Conservation (phyloP, 2,888 invertebrate species). For the Eristalinus sepulchralis region DNA sequence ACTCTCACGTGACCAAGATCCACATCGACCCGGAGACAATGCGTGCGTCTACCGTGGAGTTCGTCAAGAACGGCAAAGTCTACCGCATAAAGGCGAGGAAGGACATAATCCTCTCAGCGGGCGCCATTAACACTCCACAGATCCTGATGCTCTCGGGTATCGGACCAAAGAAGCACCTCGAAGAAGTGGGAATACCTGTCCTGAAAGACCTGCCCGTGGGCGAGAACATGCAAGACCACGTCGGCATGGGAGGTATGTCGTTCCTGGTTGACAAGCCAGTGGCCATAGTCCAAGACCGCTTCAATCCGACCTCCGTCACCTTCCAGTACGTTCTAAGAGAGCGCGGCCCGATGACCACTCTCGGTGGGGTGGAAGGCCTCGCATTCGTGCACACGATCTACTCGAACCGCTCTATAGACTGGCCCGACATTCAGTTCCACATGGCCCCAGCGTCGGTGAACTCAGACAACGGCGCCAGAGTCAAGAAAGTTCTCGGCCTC, state of each 20-base stretch:
- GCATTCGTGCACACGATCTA: constrained; percentile 93
- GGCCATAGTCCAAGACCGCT: constrained; percentile 89
- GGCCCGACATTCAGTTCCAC: constrained; percentile 95
- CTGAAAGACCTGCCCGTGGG: constrained; percentile 89
- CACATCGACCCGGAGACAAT: constrained; percentile 88
- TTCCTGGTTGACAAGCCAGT: constrained; percentile 90
- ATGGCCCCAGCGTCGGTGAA: constrained; percentile 95
- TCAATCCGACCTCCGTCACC: constrained; percentile 89
- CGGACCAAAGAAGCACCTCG: constrained; percentile 87
- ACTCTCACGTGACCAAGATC: constrained; percentile 89
- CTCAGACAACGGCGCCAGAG: constrained; percentile 89
- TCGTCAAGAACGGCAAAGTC: constrained; percentile 87
- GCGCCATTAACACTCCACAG: constrained; percentile 95
- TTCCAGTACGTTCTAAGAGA: constrained; percentile 90
- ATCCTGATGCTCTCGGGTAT: constrained; percentile 95
- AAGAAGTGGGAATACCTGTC: constrained; percentile 87
- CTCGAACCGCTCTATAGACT: constrained; percentile 88
- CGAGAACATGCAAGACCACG: constrained; percentile 93
- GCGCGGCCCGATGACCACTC: constrained; percentile 91
- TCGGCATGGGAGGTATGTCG: constrained; percentile 88
- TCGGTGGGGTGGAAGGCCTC: constrained; percentile 93
- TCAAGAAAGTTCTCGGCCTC: constrained; percentile 89
- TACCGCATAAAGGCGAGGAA: constrained; percentile 88
- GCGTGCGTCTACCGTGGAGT: constrained; percentile 91
- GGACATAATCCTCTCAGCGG: constrained; percentile 93